These are phyloP conservation scores for Drosophila dives DNA, from an alignment of 2,888 invertebrate genomes.

Conservation along the genomic window DNA sequence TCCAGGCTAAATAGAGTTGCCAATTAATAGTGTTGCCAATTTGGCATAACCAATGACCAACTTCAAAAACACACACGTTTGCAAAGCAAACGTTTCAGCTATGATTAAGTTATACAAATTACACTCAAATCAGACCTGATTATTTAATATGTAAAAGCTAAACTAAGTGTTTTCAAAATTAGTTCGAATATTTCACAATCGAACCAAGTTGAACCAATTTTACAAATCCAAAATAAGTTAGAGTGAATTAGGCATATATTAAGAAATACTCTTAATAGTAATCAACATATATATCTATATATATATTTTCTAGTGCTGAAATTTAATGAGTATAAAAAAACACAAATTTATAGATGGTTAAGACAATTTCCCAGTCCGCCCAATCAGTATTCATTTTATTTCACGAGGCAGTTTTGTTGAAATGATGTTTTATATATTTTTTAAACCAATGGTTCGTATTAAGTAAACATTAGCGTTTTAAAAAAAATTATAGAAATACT, in stretches of 20 bases:
- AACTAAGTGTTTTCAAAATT: background rate
- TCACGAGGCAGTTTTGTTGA: slow-evolving; percentile 20
- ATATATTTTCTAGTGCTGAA: background rate
- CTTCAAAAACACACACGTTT: background rate
- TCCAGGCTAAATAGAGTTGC: slow-evolving; percentile 12
- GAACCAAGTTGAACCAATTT: background rate
- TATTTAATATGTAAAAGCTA: background rate
- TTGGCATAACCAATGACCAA: background rate
- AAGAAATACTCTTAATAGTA: background rate
- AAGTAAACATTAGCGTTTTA: slow-evolving; percentile 55
- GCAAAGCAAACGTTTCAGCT: background rate
- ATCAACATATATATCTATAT: background rate
- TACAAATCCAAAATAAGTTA: background rate
- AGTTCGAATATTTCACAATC: background rate
- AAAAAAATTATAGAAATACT: slow-evolving; percentile 55
- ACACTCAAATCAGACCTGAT: background rate
- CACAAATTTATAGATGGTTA: background rate
- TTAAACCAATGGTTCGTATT: slow-evolving; percentile 62
- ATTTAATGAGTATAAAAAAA: background rate
- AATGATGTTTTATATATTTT: slow-evolving; percentile 50
- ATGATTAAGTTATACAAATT: background rate
- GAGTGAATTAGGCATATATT: background rate
- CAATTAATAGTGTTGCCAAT: background rate
- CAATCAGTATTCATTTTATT: background rate
- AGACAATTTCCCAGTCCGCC: background rate